Conservation (phyloP, 2,888 invertebrate genomes). For the Luperina nickerlii region DNA sequence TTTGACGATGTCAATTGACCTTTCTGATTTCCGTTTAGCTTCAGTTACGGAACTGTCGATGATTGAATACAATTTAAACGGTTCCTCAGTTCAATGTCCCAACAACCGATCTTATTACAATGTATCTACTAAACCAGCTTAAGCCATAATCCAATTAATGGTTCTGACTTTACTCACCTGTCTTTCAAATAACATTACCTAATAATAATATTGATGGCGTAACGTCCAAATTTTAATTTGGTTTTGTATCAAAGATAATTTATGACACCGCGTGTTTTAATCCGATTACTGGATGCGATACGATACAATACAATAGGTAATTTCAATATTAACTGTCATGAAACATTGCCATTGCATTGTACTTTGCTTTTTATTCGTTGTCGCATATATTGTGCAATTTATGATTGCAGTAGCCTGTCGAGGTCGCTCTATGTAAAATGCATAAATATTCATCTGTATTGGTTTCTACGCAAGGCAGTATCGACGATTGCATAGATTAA, state of each 20-base stretch:
- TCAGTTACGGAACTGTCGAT: background rate
- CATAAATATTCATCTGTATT: slow-evolving; percentile 2
- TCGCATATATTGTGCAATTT: slow-evolving; percentile 12
- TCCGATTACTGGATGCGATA: slow-evolving; percentile 21
- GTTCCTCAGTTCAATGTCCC: slow-evolving; percentile 25
- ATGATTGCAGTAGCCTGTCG: background rate
- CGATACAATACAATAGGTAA: background rate
- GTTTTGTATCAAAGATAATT: background rate
- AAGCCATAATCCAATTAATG: slow-evolving; percentile 45
- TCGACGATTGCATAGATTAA: slow-evolving; percentile 2
- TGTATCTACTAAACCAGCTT: slow-evolving; percentile 25
- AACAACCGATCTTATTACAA: slow-evolving; percentile 29
- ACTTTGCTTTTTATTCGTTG: slow-evolving; percentile 11
- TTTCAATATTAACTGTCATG: slow-evolving; percentile 27
- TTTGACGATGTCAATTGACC: slow-evolving; percentile 7
- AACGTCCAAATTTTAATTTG: background rate
- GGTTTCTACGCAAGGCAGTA: background rate
- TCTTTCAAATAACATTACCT: background rate
- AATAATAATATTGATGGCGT: background rate
- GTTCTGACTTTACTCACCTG: background rate
- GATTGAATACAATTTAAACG: slow-evolving; percentile 9
- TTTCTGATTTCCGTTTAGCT: slow-evolving; percentile 6
- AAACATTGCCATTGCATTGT: slow-evolving; percentile 8
- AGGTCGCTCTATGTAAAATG: slow-evolving; percentile 2
- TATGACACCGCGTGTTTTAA: slow-evolving; percentile 44